Percentiles rank a stretch among this genome's conserved stretches.
phyloP scores from a whole-genome alignment of 1,140 invertebrate species.

The Melipona quadrifasciata region DNA sequence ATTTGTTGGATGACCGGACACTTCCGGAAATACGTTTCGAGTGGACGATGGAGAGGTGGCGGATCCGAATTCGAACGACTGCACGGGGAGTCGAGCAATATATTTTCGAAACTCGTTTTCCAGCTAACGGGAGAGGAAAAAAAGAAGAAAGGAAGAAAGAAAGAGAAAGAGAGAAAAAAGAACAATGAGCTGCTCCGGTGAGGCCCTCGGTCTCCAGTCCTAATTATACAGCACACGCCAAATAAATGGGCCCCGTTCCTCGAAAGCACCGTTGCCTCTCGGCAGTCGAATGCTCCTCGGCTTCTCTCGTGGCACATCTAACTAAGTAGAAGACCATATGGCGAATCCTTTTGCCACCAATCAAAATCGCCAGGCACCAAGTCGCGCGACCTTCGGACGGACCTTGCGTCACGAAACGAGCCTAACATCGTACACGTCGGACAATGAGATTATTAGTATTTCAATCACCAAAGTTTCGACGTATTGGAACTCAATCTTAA shows the following conservation, averaged over 20 bases:
- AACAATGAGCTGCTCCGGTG: constrained; percentile 56
- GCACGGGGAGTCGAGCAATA: constrained; percentile 51
- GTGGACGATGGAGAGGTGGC: constrained; percentile 12
- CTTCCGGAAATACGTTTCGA: constrained; percentile 49
- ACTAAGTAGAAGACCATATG: constrained; percentile 71
- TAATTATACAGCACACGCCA: constrained; percentile 78
- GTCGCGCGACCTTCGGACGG: constrained; percentile 49
- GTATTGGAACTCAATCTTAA: background rate
- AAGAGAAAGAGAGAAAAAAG: constrained; percentile 11
- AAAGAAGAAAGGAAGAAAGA: constrained; percentile 17
- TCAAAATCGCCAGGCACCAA: constrained; percentile 59
- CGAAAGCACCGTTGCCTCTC: constrained; percentile 66
- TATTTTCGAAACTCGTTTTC: constrained; percentile 69
- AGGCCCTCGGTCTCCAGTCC: constrained; percentile 60
- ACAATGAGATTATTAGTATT: background rate
- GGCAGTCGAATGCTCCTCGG: constrained; percentile 53
- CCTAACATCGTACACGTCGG: background rate
- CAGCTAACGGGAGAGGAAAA: constrained; percentile 39
- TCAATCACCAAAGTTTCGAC: background rate
- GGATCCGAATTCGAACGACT: constrained; percentile 46
- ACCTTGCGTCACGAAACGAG: constrained; percentile 26
- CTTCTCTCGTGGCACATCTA: constrained; percentile 48
- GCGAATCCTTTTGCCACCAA: constrained; percentile 74
- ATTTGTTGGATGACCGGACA: constrained; percentile 28
- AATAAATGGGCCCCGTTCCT: constrained; percentile 72